Evolutionary conservation across 2,113 vertebrate genomes (phyloP), one percentile per base, ranked within the genome.

Genomic region (Zosterops hypoxanthus): DNA sequence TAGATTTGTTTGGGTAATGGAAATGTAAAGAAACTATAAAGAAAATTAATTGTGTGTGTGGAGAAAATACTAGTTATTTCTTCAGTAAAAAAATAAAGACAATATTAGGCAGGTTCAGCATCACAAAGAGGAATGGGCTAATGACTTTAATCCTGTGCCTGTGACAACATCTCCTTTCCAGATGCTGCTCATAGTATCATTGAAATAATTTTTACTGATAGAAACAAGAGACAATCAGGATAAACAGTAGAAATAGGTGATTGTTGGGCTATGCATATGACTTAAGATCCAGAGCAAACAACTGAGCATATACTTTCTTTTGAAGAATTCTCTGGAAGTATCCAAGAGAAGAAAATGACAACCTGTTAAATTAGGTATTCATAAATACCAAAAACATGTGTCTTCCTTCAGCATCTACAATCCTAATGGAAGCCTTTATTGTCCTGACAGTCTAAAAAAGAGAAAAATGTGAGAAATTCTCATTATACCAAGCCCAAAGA

Each of bases 321-420:
- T 29, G 11, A 78, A 60, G 26, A 65, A 65, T 79, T 78, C 19
- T 59, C 33, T 55, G 8, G 10, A 68, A 84, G 24, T 57, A 42
- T 14, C 3, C 8, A 15, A n/a, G 33, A 3, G 23, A 3, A 5
- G 8, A 19, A 64, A 53, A 34, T 33, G 6, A 1, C 7, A 11
- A 60, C 8, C 20, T 50, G 18, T 60, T 56, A 55, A 84, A 11
- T n/a, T 39, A 42, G 7, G 6, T 81, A 42, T 60, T 56, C 6
- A 39, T 47, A 71, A 53, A 81, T 53, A 57, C 8, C 22, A 44
- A 49, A 79, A 61, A 17, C 6, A 42, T 9, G 4, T 72, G 21
- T 63, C 34, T 69, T 91, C 31, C 44, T 78, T 53, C 33, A 46
- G 6, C 20, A 56, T 26, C 22, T 9, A 47, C 8, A 5, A 5